Base-by-base conservation (phyloP, 2,797 vertebrate genomes). In the Hafferia zeledoni region DNA sequence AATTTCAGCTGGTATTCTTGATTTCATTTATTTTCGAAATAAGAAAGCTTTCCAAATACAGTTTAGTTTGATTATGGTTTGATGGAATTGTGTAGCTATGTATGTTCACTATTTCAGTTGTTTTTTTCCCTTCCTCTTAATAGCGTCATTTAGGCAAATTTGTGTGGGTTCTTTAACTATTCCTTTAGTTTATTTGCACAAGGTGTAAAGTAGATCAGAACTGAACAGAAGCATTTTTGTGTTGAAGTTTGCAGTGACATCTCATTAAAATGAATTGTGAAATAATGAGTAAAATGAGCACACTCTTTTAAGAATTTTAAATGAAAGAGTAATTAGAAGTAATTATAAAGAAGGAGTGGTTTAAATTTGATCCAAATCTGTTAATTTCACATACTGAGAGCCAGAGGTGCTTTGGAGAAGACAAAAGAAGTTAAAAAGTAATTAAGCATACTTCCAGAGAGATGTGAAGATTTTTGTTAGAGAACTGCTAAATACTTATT, bases 21-120 rank as follows among this genome's bases (percentile, higher is more conserved):
- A 80, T 80, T 94, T 82, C 2, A 30, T 89, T 87, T 69, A 11
- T 92, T 91, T 93, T 89, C 49, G 80, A 83, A 87, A 68, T 43
- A 72, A 43, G 49, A 68, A 87, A 63, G 30, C 16, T 92, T 92
- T 63, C 37, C 33, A 91, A 67, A 37, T 74, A 17, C 24, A 39
- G 13, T 64, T 44, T 68, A 44, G 4, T 64, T 87, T 65, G 11
- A 30, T 85, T 80, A 35, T 79, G 31, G 2, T 80, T 93, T 83
- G 28, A 46, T 83, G 56, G 15, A 69, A 72, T 92, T 63, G 12
- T 83, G 69, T 56, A 67, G 31, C 16, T 60, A 8, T 31, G 2
- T 41, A 18, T 60, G 13, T 24, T 87, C 28, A 14, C 19, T 59
- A 5, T 85, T 91, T 77, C 39, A 49, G 30, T 80, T 87, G 25